Evolutionary conservation across 2,797 vertebrate species (phyloP), one percentile per base, ranked within the genome.

Genomic region (Gymnothorax reevesii): DNA sequence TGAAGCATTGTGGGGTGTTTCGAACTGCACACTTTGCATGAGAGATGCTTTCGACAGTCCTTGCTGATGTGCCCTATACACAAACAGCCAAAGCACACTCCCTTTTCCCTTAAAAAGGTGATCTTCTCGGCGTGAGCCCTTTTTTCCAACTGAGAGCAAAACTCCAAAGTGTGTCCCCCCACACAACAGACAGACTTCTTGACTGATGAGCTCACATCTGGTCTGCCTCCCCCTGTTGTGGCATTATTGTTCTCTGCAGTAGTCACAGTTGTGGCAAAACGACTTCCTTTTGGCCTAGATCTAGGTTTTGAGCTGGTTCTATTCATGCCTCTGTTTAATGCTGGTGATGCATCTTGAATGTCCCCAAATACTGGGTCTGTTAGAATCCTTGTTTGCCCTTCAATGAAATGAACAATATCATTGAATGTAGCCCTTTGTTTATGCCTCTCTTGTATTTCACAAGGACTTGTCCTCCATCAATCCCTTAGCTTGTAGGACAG

Each of bases 321-420:
- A 25, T 73, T 27, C 71, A 73, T 25, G 22, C 71, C 71, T 9
- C 25, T 57, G 7, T 33, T 20, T 60, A n/a, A n/a, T n/a, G n/a
- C n/a, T n/a, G 25, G 27, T 87, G 77, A 84, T 49, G 27, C 25
- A 64, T 83, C 69, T 15, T 86, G 57, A 0, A 83, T 83, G 77
- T 86, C 42, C 4, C 84, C 27, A 87, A 88, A 89, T 1, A 89
- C 0, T 33, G 90, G 86, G 75, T 88, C 83, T 0, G 66, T 73
- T 49, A 77, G 2, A 20, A 89, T 88, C 60, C 60, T 86, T 4
- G 86, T 88, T 55, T 90, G 85, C 20, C 22, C 79, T 79, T 87
- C 83, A 59, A 87, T 52, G 12, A 91, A 91, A n/a, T 84, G 1
- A 1, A 83, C n/a, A n/a, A n/a, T n/a, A n/a, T n/a, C n/a, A n/a